Base-by-base conservation (phyloP, 2,888 invertebrate genomes). In the Parnassius apollo region DNA sequence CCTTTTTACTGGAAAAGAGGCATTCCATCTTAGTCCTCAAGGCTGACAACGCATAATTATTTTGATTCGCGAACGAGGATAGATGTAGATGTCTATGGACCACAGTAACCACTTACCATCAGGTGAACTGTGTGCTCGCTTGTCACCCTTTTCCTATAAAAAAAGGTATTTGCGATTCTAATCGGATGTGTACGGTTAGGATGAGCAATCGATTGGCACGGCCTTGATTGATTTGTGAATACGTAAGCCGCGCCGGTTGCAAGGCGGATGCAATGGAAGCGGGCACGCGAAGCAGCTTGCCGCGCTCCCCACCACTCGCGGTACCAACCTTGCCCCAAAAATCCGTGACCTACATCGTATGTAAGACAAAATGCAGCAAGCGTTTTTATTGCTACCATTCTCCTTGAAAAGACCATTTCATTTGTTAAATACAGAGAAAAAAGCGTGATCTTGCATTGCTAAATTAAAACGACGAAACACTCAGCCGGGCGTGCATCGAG, bases 281-380 rank as follows among this genome's bases (percentile, higher is more conserved):
- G 57, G 42, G 85, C 89, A 90, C 90, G 90, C 88, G 80, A 80
- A 70, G 77, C 75, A 80, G 83, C 83, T 83, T 74, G 78, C 76
- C 84, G 80, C 81, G 80, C 81, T 72, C 79, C 72, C 68, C 71
- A 75, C 74, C 65, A 68, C 74, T 76, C 83, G 85, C 86, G 85
- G 81, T 71, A 66, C 69, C 71, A 82, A 88, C 88, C 91, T 91
- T 91, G 91, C 91, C 85, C 81, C 89, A 85, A 82, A 88, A 90
- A 80, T 85, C 84, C 82, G 75, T 88, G 90, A 90, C 91, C 90
- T 80, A 91, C 88, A 88, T 91, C 86, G 74, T 76, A 76, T 69
- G 62, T 75, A 79, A 81, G 79, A 79, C 83, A 85, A 87, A 89
- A 87, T 86, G 86, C 85, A 88, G 78, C 75, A 77, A 83, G 69